Conservation (phyloP, 2,888 invertebrate species). For the Spodoptera exigua region DNA sequence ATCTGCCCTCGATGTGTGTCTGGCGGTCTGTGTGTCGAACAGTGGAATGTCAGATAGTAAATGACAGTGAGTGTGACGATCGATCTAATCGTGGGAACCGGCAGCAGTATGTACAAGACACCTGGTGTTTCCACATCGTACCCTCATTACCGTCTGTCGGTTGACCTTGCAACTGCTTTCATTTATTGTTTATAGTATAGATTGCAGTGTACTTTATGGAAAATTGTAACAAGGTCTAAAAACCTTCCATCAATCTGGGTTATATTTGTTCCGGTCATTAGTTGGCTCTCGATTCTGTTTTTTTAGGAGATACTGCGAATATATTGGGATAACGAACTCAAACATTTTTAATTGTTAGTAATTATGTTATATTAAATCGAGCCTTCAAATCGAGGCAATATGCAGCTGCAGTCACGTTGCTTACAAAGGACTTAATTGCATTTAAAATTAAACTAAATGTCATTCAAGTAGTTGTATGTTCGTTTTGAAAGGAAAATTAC, state of each 20-base stretch:
- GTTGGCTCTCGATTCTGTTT: conserved; percentile 17
- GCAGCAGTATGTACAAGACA: conserved; percentile 59
- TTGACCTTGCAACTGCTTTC: conserved; percentile 49
- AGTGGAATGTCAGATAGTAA: conserved; percentile 62
- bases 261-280: conserved; percentile 48
- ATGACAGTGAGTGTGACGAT: conserved; percentile 62
- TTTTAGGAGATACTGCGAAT: conserved; percentile 16
- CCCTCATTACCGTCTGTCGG: conserved; percentile 30
- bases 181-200: conserved; percentile 36
- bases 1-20: conserved; percentile 85
- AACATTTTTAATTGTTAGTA: not conserved
- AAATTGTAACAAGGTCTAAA: conserved; percentile 52
- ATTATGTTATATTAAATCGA: not conserved
- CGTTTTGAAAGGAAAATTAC: conserved; percentile 64
- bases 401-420: conserved; percentile 8
- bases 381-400: conserved; percentile 12
- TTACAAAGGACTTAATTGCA: conserved; percentile 23
- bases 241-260: conserved; percentile 48
- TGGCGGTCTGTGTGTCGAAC: conserved; percentile 80
- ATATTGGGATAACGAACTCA: not conserved
- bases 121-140: conserved; percentile 55
- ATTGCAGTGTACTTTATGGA: conserved; percentile 40
- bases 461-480: conserved; percentile 22
- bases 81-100: conserved; percentile 73
- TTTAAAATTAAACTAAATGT: conserved; percentile 30